These are phyloP conservation scores for Sardina pilchardus DNA, from an alignment of 2,113 vertebrate genomes.

Conservation along the genomic window DNA sequence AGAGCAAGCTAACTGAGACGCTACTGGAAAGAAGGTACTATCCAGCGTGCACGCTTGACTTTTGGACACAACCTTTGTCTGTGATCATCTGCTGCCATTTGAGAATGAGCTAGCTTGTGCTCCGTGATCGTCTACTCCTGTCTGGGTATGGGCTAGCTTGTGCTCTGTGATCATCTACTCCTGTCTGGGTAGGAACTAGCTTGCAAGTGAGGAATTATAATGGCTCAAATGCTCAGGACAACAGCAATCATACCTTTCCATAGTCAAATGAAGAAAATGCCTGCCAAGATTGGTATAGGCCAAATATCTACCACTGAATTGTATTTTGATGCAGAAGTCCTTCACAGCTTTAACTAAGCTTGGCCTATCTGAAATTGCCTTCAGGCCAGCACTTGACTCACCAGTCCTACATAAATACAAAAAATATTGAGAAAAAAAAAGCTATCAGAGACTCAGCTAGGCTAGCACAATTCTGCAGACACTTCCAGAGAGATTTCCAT, in stretches of 20 bases:
- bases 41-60: no score
- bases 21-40: no score
- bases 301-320: neutral
- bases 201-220: no score
- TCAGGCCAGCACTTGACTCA: neutral
- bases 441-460: neutral
- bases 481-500: constrained; percentile 5
- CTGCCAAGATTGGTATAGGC: neutral
- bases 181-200: no score
- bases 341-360: neutral
- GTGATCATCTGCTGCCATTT: no score
- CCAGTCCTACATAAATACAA: neutral
- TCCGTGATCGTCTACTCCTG: no score
- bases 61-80: no score
- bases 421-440: neutral
- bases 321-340: neutral
- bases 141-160: no score
- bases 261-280: neutral
- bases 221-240: neutral
- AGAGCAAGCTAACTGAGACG: no score
- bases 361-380: neutral
- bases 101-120: no score
- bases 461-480: neutral
- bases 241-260: neutral
- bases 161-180: no score